Conservation (phyloP, 2,113 vertebrate species). For the Carollia perspicillata region DNA sequence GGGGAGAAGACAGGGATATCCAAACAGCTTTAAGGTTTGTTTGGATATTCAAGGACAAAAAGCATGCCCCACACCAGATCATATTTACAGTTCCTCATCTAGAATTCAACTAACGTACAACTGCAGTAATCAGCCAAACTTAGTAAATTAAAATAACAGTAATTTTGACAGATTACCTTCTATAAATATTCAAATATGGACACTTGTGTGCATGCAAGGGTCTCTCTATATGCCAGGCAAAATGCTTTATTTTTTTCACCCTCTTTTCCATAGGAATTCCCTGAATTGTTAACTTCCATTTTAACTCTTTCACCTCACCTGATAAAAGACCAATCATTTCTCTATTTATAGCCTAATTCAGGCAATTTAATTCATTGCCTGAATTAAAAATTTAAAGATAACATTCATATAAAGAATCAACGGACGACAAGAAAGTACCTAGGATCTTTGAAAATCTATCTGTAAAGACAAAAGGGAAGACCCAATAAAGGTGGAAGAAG, state of each 20-base stretch:
- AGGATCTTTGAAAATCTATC: conserved; percentile 14
- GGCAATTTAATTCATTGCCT: neutral
- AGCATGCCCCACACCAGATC: conserved; percentile 14
- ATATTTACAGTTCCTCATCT: conserved; percentile 69
- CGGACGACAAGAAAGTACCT: neutral
- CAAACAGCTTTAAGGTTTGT: conserved; percentile 48
- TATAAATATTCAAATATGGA: conserved; percentile 77
- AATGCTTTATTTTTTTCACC: conserved; percentile 57
- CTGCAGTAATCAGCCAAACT: conserved; percentile 68
- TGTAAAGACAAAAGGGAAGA: conserved; percentile 14
- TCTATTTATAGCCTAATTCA: neutral
- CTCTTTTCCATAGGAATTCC: conserved; percentile 36
- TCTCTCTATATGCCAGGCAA: conserved; percentile 66
- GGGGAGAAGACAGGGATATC: neutral
- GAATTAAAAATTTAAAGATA: conserved; percentile 22
- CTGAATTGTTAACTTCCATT: conserved; percentile 40
- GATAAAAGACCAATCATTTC: neutral
- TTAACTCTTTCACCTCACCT: conserved; percentile 31
- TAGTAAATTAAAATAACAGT: conserved; percentile 72
- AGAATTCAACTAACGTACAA: conserved; percentile 67
- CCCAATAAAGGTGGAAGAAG: neutral
- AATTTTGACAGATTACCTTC: conserved; percentile 74
- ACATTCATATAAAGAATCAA: neutral
- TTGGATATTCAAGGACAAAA: conserved; percentile 48
- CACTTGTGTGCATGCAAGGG: conserved; percentile 54